Evolutionary conservation across 2,797 vertebrate species (phyloP).

Genomic region (Danio jaintianensis): DNA sequence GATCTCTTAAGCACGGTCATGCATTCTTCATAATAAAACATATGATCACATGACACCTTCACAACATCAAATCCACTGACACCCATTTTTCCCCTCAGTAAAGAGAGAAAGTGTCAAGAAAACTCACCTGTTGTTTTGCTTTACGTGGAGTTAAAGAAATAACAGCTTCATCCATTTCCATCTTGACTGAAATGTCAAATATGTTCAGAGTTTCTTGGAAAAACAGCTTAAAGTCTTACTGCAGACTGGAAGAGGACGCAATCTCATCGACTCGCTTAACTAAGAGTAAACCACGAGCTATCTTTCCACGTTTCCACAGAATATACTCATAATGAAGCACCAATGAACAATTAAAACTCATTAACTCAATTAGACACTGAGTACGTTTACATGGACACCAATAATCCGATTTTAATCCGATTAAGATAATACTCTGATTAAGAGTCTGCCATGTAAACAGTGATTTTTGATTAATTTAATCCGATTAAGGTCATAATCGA

Average conservation of each 20-base stretch:
- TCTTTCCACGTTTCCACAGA: neutral
- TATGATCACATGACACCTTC: neutral
- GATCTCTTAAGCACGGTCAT: conserved; percentile 13
- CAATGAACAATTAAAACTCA: too few relatives aligned
- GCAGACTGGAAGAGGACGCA: conserved; percentile 19
- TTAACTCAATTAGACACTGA: too few relatives aligned
- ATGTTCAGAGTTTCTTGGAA: conserved; percentile 37
- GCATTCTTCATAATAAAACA: conserved; percentile 31
- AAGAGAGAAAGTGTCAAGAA: conserved; percentile 47
- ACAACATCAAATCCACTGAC: conserved; percentile 18
- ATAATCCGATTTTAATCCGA: too few relatives aligned
- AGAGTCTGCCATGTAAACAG: too few relatives aligned
- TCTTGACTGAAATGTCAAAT: conserved; percentile 55
- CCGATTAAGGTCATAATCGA: too few relatives aligned
- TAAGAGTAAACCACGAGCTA: neutral
- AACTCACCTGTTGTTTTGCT: conserved; percentile 56
- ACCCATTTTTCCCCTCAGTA: conserved; percentile 35
- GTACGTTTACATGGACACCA: too few relatives aligned
- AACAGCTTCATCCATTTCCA: conserved; percentile 44
- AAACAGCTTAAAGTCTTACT: conserved; percentile 41
- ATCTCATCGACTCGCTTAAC: conserved; percentile 12
- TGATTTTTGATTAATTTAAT: too few relatives aligned
- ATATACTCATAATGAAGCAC: neutral
- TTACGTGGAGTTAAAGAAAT: conserved; percentile 39
- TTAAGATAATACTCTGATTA: too few relatives aligned